Evolutionary conservation across 2,888 invertebrate genomes (phyloP), one percentile per base, ranked within the genome.

Genomic region (Leptinotarsa juncta): DNA sequence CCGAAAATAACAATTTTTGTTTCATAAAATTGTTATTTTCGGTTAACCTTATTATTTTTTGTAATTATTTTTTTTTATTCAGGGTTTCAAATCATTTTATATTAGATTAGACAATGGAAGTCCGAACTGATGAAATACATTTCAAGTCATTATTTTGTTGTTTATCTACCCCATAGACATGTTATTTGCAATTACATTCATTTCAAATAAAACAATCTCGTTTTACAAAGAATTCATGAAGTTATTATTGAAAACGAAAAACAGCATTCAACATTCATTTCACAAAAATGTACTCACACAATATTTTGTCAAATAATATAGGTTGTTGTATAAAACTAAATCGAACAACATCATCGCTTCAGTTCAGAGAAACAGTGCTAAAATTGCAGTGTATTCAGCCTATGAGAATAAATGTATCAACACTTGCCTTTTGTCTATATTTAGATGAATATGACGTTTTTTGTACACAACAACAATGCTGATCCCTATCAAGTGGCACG

Each of bases 231-330:
- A 60, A 50, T 62, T n/a, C 55, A 71, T 66, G 0, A 65, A 10
- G 3, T 48, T 15, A 12, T 23, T 15, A 15, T n/a, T 32, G 26
- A 23, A 57, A 23, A 20, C 26, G 20, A 50, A 50, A 15, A 67
- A 26, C 50, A n/a, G 12, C 20, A 26, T n/a, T 51, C 50, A 26
- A 53, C 53, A 53, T 1, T 53, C 23, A 67, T 23, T 51, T 51
- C n/a, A 73, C 15, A 57, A 57, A 26, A 66, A 57, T 15, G 26
- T 76, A 79, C 79, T 79, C 69, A 79, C 79, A 55, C 76, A 77
- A 67, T 72, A 73, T 70, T 77, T 78, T 7, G 77, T 79, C 65
- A 79, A 77, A 71, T 75, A 79, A 65, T 79, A 78, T 51, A 72
- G 67, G n/a, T 67, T 73, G 32, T 77, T 76, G 26, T 78, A 70